Evolutionary conservation across 37 sponge, comb jelly and placozoan species (phyloP), one percentile per base, ranked within the genome.

Genomic region (Agelas oroides): DNA sequence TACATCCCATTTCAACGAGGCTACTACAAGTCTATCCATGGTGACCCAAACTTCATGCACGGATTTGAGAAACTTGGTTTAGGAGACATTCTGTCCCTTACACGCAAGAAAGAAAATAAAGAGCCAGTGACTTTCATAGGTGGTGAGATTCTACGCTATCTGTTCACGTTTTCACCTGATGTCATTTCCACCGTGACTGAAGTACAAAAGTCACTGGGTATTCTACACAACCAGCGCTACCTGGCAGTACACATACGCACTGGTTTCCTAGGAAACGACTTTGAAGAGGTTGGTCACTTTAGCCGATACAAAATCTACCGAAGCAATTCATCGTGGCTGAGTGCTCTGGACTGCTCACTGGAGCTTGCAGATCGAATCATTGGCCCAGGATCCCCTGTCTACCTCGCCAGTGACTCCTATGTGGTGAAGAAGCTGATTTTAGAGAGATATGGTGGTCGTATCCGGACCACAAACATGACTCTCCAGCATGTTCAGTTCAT

Each of bases 201-300:
- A 32, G 1, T 37, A 23, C 36, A 25, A 20, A 30, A 33, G 6
- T 30, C n/a, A 18, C 39, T 85, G 77, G 58, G 70, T 0, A 56
- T 84, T 8, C 8, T 46, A 8, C 30, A 58, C 14, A 65, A 70
- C 17, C 41, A 71, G 53, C 56, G 39, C 0, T 87, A 80, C 28
- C 28, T 71, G 0, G 66, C 67, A 21, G 73, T 87, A 8, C 87
- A 87, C 55, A 53, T 87, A 0, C 38, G 81, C 1, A 80, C 87
- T 16, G 87, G 87, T 25, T 87, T 87, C 35, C 18, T 55, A 6
- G 87, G 87, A 0, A 80, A 32, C 5, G 2, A 30, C 17, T 59
- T 54, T 40, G 81, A 87, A 27, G 71, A 77, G 19, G 30, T 19
- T 1, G 3, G 27, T 27, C 0, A 34, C 0, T 67, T 76, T 68